phyloP scores from a whole-genome alignment of 2,888 invertebrate genomes.

The Sceliomorpha sp. region DNA sequence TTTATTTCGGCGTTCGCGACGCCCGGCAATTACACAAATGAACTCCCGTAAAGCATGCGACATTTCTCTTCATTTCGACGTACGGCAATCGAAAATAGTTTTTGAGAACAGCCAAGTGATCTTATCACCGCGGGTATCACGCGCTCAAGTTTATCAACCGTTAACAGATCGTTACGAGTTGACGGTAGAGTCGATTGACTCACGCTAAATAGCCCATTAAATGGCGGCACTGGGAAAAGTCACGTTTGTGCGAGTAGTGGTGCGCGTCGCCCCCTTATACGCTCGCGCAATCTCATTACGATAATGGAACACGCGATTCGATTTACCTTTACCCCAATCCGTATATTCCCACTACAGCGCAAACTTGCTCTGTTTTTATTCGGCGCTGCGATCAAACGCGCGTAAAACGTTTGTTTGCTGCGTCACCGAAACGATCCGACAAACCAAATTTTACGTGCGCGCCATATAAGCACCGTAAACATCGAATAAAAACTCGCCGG shows the following conservation, averaged over 20 bases:
- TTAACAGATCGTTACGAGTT: constrained; percentile 60
- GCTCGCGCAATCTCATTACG: constrained; percentile 57
- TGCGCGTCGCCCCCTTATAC: constrained; percentile 45
- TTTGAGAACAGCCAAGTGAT: constrained; percentile 23
- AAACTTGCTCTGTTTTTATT: constrained; percentile 33
- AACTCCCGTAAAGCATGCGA: too few relatives aligned
- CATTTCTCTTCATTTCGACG: constrained; percentile 14
- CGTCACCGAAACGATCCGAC: constrained; percentile 44
- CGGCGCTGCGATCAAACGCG: constrained; percentile 39
- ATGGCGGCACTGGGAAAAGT: constrained; percentile 57
- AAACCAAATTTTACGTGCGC: constrained; percentile 35
- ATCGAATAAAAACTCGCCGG: constrained; percentile 49
- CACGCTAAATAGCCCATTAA: constrained; percentile 59
- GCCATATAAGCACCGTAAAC: constrained; percentile 47
- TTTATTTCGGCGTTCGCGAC: too few relatives aligned
- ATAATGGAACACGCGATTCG: constrained; percentile 58
- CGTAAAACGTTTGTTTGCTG: constrained; percentile 51
- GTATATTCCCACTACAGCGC: constrained; percentile 18
- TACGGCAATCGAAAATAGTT: background rate
- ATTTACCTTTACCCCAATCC: constrained; percentile 54
- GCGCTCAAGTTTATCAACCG: constrained; percentile 54
- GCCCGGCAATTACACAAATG: too few relatives aligned
- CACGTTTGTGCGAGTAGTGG: constrained; percentile 47
- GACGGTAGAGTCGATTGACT: constrained; percentile 59
- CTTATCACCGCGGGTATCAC: constrained; percentile 33